Conservation (phyloP, 2,888 invertebrate genomes). For the Cephus rjabovi region DNA sequence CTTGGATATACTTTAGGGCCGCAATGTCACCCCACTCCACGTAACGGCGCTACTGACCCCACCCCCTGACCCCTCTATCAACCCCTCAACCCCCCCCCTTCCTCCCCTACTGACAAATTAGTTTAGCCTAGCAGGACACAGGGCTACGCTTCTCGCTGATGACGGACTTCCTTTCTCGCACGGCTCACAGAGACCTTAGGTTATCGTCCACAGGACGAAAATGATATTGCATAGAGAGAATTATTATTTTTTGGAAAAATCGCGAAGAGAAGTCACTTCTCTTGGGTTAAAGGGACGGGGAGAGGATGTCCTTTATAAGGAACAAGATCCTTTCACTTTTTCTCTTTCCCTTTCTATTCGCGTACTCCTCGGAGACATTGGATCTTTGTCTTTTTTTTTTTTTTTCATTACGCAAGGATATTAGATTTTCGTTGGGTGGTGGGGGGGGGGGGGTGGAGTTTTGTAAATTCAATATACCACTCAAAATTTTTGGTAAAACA, state of each 20-base stretch:
- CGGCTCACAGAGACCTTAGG: neutral
- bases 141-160: neutral
- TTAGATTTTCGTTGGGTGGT: neutral
- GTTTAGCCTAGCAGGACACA: conserved; percentile 45
- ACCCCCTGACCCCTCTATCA: neutral
- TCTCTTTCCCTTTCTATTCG: conserved; percentile 13
- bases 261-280: neutral
- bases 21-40: conserved; percentile 38
- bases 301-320: neutral
- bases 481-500: no score
- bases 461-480: no score
- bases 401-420: neutral
- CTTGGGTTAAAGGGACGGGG: neutral
- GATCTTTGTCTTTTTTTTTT: neutral
- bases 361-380: neutral
- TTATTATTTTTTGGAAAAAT: neutral
- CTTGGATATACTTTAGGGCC: neutral
- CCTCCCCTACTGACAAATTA: conserved; percentile 38
- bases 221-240: neutral
- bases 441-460: neutral
- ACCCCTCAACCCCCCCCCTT: no score
- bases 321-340: neutral
- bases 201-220: neutral
- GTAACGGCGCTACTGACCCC: conserved; percentile 31
- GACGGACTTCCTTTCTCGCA: conserved; percentile 11